These are phyloP conservation scores for Eubasilissa splendida DNA, from an alignment of 2,888 invertebrate genomes.

Conservation along the genomic window DNA sequence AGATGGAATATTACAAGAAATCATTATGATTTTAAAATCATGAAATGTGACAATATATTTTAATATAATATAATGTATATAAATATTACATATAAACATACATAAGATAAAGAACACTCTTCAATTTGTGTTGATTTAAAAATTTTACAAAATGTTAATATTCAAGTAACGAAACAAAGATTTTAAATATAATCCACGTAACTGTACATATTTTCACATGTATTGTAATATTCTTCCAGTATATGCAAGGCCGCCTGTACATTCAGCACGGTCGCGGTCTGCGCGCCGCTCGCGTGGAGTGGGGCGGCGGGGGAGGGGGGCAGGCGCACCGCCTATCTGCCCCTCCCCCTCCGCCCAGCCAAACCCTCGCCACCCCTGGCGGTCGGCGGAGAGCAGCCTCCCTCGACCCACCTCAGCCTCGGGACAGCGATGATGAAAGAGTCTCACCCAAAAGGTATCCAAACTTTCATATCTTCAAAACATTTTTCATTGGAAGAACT, in stretches of 20 bases:
- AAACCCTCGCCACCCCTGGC: slow-evolving; percentile 60
- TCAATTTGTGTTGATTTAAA: too few species aligned
- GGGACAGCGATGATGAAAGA: slow-evolving; percentile 67
- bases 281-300: slow-evolving; percentile 77
- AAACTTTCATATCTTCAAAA: not conserved
- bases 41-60: too few species aligned
- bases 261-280: slow-evolving; percentile 81
- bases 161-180: too few species aligned
- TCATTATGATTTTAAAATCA: too few species aligned
- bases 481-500: not conserved
- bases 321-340: slow-evolving; percentile 62
- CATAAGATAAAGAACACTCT: too few species aligned
- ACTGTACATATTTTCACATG: slow-evolving; percentile 47
- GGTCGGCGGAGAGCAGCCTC: slow-evolving; percentile 62
- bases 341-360: slow-evolving; percentile 58
- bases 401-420: slow-evolving; percentile 62
- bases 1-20: too few species aligned
- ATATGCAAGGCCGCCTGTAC: slow-evolving; percentile 83
- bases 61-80: too few species aligned
- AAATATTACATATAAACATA: too few species aligned
- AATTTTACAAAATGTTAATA: too few species aligned
- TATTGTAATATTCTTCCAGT: slow-evolving; percentile 68
- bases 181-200: too few species aligned
- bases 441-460: slow-evolving; percentile 62
- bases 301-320: slow-evolving; percentile 34